Evolutionary conservation across 2,888 invertebrate genomes (phyloP).

Genomic region (Drosophila mimetica): DNA sequence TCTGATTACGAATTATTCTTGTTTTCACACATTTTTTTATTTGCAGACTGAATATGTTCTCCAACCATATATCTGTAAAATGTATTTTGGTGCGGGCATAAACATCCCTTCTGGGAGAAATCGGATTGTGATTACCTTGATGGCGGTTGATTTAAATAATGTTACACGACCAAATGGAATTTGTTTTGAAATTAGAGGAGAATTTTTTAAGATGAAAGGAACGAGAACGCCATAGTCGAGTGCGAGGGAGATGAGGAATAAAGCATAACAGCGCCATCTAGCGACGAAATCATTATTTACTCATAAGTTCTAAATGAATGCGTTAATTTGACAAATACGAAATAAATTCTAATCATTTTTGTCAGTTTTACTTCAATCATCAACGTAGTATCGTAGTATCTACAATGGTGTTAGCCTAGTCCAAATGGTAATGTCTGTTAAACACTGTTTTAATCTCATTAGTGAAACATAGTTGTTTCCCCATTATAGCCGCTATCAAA

Average conservation of each 20-base stretch:
- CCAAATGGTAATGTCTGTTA: neutral
- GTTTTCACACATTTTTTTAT: neutral
- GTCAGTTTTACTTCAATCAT: neutral
- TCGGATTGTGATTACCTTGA: neutral
- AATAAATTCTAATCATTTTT: no score
- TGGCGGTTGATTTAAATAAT: neutral
- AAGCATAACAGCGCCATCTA: no score
- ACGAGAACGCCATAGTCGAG: no score
- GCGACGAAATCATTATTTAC: no score
- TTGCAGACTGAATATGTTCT: neutral
- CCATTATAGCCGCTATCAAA: constrained; percentile 8
- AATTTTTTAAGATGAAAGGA: neutral
- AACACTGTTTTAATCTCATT: constrained; percentile 8
- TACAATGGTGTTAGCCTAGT: neutral
- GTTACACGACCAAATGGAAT: neutral
- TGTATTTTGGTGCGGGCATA: neutral
- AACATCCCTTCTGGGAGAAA: neutral
- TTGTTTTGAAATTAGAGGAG: neutral
- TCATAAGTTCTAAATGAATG: no score
- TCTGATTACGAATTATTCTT: neutral
- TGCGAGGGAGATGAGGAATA: no score
- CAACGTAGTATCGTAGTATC: no score
- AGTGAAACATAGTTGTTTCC: neutral
- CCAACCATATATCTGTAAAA: neutral
- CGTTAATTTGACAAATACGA: no score